phyloP scores from a whole-genome alignment of 1,140 invertebrate species.

The Halyomorpha halys region DNA sequence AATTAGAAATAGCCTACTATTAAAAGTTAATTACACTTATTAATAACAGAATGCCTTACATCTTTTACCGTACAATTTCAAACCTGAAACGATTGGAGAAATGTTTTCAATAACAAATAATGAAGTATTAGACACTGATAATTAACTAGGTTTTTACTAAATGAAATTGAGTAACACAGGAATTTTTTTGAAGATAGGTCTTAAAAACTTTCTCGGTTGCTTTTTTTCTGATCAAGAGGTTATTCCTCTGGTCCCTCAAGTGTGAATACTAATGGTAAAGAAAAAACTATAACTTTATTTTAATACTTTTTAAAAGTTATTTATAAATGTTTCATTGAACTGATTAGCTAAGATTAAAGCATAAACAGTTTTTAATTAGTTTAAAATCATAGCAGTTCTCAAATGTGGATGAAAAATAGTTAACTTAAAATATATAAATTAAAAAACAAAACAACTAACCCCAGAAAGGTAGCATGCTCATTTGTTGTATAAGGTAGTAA shows the following conservation, averaged over 20 bases:
- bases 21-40: too few species aligned
- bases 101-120: background rate
- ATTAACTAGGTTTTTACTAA: background rate
- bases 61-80: background rate
- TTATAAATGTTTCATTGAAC: background rate
- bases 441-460: too few species aligned
- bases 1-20: too few species aligned
- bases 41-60: too few species aligned
- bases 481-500: too few species aligned
- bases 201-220: background rate
- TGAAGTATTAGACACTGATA: background rate
- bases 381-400: background rate
- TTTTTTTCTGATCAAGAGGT: background rate
- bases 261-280: slow-evolving; percentile 12
- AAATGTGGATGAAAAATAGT: background rate
- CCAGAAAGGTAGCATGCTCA: too few species aligned
- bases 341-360: background rate
- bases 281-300: background rate
- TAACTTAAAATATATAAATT: too few species aligned
- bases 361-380: background rate
- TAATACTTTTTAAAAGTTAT: background rate
- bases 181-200: background rate
- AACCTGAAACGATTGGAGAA: background rate
- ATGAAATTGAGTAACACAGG: background rate
- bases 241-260: slow-evolving; percentile 8